These are phyloP conservation scores for Hippopotamyrus pictus DNA, from an alignment of 2,797 vertebrate genomes.

Conservation along the genomic window DNA sequence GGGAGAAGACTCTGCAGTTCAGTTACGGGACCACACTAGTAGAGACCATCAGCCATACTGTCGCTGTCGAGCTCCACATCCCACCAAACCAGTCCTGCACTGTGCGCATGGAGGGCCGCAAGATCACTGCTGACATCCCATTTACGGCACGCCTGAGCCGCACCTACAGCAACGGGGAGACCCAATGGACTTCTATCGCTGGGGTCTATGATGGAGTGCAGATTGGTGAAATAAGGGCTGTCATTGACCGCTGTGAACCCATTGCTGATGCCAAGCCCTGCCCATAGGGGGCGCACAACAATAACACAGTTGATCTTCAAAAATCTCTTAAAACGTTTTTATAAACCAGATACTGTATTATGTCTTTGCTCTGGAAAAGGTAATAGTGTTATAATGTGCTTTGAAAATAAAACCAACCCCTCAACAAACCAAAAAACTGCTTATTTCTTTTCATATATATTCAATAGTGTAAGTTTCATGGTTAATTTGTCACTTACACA, in stretches of 20 bases:
- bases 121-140: conserved; percentile 60
- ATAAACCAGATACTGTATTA: neutral
- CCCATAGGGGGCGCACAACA: conserved; percentile 32
- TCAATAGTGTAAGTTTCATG: neutral
- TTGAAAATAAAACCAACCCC: neutral
- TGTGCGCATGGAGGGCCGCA: conserved; percentile 63
- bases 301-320: neutral
- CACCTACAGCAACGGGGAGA: conserved; percentile 60
- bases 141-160: conserved; percentile 60
- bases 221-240: conserved; percentile 61
- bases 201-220: conserved; percentile 62
- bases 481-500: neutral
- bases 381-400: neutral
- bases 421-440: neutral
- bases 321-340: neutral
- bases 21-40: conserved; percentile 52
- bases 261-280: conserved; percentile 58
- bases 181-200: conserved; percentile 58
- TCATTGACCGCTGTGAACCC: conserved; percentile 60
- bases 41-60: conserved; percentile 55
- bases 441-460: neutral
- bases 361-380: neutral
- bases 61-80: conserved; percentile 55
- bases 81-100: conserved; percentile 58
- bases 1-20: conserved; percentile 58